Conservation (phyloP, 2,888 invertebrate genomes). For the Proisotoma minuta region DNA sequence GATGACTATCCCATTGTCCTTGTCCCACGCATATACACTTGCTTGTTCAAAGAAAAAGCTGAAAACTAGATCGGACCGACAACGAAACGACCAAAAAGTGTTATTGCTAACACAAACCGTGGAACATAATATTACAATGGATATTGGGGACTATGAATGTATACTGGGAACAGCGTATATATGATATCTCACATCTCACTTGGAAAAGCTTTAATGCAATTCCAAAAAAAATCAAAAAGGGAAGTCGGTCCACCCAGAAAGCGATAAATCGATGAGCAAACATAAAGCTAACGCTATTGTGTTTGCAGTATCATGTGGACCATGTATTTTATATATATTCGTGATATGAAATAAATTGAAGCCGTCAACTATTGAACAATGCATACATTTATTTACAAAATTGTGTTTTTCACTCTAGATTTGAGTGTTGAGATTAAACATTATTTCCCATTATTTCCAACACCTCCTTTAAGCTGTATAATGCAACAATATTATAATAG, state of each 20-base stretch:
- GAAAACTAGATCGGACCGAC: neutral
- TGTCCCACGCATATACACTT: neutral
- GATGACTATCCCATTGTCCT: neutral
- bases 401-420: constrained; percentile 3
- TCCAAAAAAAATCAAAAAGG: constrained; percentile 10
- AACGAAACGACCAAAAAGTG: constrained; percentile 2
- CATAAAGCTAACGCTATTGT: neutral
- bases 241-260: constrained; percentile 31
- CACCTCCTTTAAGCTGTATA: neutral
- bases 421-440: neutral
- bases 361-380: neutral
- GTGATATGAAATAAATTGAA: constrained; percentile 1
- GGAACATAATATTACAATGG: neutral
- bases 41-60: neutral
- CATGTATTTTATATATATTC: neutral
- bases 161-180: neutral
- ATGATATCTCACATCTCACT: neutral
- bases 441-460: neutral
- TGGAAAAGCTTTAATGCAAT: constrained; percentile 2
- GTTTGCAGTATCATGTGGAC: neutral
- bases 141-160: neutral
- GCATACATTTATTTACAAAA: neutral
- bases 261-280: constrained; percentile 44
- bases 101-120: neutral
- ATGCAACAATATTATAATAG: neutral